Conservation (phyloP, 2,797 vertebrate genomes). For the Spea hammondii region DNA sequence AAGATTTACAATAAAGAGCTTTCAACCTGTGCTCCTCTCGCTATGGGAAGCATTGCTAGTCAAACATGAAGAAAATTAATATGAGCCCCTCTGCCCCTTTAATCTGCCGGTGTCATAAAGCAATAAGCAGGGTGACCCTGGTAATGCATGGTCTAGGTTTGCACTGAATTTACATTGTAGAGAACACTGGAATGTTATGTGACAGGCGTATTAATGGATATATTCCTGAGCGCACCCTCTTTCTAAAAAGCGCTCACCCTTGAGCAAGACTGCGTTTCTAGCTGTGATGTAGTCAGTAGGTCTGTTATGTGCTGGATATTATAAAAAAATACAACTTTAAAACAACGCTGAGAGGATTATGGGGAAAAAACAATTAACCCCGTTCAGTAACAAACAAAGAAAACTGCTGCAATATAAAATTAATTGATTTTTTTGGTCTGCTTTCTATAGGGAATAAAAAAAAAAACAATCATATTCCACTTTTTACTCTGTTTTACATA, state of each 20-base stretch:
- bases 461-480: too few relatives aligned
- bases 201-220: slow-evolving; percentile 26
- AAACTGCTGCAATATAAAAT: too few relatives aligned
- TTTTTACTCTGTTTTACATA: too few relatives aligned
- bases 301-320: neutral
- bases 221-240: neutral
- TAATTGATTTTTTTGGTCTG: too few relatives aligned
- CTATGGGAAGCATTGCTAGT: slow-evolving; percentile 76
- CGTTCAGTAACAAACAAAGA: neutral
- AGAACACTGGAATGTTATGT: slow-evolving; percentile 57
- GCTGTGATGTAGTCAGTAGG: neutral
- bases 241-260: neutral
- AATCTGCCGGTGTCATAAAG: slow-evolving; percentile 78
- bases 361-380: neutral
- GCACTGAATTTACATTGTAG: slow-evolving; percentile 77
- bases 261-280: neutral
- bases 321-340: neutral
- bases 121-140: slow-evolving; percentile 72
- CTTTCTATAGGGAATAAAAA: too few relatives aligned
- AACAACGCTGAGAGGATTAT: neutral
- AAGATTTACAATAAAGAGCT: slow-evolving; percentile 76
- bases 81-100: slow-evolving; percentile 73
- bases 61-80: slow-evolving; percentile 87
- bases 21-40: slow-evolving; percentile 68
- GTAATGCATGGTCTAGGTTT: slow-evolving; percentile 63